Base-by-base conservation (phyloP, 1,140 invertebrate species). In the Drosophila sproati region DNA sequence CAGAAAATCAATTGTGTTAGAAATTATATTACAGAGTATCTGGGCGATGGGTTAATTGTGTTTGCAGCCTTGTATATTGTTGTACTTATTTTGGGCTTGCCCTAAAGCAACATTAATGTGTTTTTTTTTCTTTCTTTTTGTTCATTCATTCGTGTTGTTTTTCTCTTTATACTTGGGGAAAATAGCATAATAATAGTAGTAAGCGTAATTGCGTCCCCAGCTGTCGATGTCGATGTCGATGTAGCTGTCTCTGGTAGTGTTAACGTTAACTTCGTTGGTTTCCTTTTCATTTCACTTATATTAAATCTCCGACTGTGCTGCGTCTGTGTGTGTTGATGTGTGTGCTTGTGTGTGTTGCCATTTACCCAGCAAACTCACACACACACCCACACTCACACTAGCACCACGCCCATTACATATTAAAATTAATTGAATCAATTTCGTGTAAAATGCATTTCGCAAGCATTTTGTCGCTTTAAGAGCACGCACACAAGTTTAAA, bases 11-110 rank as follows among this genome's bases (percentile, higher is more conserved):
- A 20, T 20, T 20, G 20, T 20, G 20, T 20, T 20, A 20, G 20
- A 20, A 20, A 20, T 20, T 20, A 20, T 20, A 20, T 20, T 34
- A 34, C 34, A 37, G 35, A 2, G 35, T 37, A 37, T 37, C n/a
- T 43, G 3, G 10, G 39, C 39, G n/a, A n/a, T 43, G 3, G 28
- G 37, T 5, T 41, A 20, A 31, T 28, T 7, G 20, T 20, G 20
- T 20, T 20, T 20, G 20, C 20, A 20, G 20, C 20, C 1, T 20
- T 20, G 20, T n/a, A 54, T 57, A 35, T 43, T 59, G 59, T 45
- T 67, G 43, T 62, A 70, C 61, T 82, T 51, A 67, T 73, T 52
- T 54, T 85, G 64, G 82, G 64, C 37, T 73, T 66, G 61, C 12
- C 52, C 35, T 48, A 48, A 41, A 54, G 61, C 37, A 41, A 51